phyloP scores from a whole-genome alignment of 37 sponge, comb jelly and placozoan genomes.

The Ephydatia muelleri region DNA sequence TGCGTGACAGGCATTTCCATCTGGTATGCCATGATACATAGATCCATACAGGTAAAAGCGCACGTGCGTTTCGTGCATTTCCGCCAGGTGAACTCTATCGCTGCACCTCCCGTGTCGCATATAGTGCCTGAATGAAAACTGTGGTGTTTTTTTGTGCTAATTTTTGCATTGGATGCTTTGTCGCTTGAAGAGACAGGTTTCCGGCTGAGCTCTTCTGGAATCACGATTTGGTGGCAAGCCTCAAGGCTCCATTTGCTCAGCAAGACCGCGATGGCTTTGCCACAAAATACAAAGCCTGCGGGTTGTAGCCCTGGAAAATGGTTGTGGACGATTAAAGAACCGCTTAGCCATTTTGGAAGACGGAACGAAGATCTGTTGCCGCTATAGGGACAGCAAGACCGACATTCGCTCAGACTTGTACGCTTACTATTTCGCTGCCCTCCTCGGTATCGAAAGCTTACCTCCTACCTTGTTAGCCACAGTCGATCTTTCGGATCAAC shows the following conservation, averaged over 20 bases:
- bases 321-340: conserved; percentile 58
- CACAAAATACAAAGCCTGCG: conserved; percentile 8
- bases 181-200: too few relatives aligned
- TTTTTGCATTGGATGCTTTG: background rate
- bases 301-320: conserved; percentile 28
- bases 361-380: conserved; percentile 61
- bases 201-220: background rate
- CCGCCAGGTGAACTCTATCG: background rate
- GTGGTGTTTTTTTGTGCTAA: background rate
- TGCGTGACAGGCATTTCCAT: background rate
- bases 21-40: too few relatives aligned
- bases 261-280: conserved; percentile 19
- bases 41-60: too few relatives aligned
- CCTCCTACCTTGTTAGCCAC: conserved; percentile 46
- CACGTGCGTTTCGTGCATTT: background rate
- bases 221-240: background rate
- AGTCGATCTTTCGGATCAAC: conserved; percentile 28
- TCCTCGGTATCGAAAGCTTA: conserved; percentile 50
- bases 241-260: conserved; percentile 20
- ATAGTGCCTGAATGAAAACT: background rate
- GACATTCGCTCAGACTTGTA: conserved; percentile 54
- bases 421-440: conserved; percentile 47
- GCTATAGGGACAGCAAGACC: conserved; percentile 40
- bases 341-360: conserved; percentile 36
- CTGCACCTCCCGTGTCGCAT: background rate